Evolutionary conservation across 2,113 vertebrate species (phyloP).

Genomic region (Chionomys nivalis): DNA sequence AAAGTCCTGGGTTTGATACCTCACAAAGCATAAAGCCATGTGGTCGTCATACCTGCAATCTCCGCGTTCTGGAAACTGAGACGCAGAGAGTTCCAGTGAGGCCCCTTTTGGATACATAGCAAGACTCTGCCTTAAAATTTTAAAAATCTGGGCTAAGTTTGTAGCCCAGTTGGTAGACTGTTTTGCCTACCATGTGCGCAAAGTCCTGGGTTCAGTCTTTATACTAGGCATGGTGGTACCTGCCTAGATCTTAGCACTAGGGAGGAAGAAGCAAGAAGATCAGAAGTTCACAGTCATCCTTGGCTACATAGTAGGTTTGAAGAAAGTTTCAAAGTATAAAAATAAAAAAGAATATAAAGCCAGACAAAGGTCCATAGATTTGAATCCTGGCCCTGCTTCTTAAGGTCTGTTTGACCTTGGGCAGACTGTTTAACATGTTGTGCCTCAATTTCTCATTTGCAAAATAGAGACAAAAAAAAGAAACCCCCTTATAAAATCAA

Average conservation of each 20-base stretch:
- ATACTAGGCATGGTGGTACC: background rate
- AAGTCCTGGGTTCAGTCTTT: background rate
- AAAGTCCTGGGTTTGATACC: background rate
- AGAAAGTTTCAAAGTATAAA: background rate
- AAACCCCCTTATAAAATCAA: background rate
- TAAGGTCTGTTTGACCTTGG: background rate
- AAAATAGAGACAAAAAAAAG: background rate
- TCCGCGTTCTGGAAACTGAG: background rate
- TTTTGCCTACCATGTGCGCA: background rate
- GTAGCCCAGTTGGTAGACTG: background rate
- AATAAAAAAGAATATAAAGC: background rate
- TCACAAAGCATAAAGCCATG: background rate
- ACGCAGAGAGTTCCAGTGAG: background rate
- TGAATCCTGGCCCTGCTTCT: background rate
- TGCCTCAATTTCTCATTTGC: slow-evolving; percentile 7
- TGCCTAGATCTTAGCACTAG: background rate
- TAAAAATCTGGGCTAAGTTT: background rate
- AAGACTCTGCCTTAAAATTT: background rate
- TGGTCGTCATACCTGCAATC: background rate
- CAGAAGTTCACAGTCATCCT: background rate
- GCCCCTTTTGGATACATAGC: background rate
- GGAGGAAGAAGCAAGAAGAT: background rate
- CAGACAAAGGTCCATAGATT: background rate
- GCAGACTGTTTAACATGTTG: background rate
- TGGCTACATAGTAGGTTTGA: background rate